A percentile compares a stretch with the other conserved stretches of the same genome.
phyloP scores from a whole-genome alignment of 2,113 vertebrate species.

The Turdus rufiventris region DNA sequence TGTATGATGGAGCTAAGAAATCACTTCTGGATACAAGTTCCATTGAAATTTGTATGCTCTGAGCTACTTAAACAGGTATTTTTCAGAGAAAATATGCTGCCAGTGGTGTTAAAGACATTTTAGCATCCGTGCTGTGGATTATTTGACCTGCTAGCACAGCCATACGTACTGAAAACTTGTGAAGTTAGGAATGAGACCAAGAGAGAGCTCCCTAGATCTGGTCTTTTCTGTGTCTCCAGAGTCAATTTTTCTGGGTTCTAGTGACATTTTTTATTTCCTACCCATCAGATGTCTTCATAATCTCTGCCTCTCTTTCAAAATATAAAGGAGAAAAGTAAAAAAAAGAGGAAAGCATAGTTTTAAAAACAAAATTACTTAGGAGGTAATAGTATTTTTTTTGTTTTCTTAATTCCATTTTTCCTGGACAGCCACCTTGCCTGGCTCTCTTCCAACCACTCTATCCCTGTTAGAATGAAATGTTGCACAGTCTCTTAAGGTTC shows the following conservation, averaged over 20 bases:
- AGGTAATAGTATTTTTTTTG: background rate
- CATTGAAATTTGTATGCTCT: rapidly evolving
- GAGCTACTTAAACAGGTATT: background rate
- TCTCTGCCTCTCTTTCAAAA: background rate
- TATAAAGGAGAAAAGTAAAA: background rate
- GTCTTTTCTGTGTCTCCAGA: background rate
- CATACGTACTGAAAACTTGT: background rate
- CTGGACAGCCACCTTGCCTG: background rate
- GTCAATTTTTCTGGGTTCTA: background rate
- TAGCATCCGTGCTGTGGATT: background rate
- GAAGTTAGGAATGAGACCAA: background rate
- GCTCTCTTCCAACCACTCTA: background rate
- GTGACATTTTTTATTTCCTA: background rate
- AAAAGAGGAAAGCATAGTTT: background rate
- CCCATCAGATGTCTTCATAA: background rate
- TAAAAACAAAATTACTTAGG: background rate
- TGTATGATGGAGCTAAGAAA: background rate
- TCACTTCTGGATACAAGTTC: background rate
- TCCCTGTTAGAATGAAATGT: background rate
- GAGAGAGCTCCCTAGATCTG: background rate
- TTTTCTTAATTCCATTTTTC: background rate
- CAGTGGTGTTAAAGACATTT: background rate
- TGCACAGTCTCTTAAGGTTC: background rate
- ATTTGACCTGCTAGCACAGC: background rate
- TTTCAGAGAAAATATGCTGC: background rate